Conservation (phyloP, 2,888 invertebrate genomes). For the Chrysodeixis includens region DNA sequence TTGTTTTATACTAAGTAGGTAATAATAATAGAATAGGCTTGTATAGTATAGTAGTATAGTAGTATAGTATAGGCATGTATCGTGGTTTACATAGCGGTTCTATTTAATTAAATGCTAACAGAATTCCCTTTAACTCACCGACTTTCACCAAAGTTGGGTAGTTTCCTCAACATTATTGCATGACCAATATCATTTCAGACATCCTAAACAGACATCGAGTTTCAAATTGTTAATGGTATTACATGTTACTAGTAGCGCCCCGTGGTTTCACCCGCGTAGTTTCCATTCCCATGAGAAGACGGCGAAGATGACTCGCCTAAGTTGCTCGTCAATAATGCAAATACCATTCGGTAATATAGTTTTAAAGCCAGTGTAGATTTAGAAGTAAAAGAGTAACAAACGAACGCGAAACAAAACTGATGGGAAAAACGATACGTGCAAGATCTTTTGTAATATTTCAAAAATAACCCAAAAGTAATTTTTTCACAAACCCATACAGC, state of each 20-base stretch:
- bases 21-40: too few species aligned
- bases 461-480: neutral
- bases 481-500: neutral
- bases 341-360: too few species aligned
- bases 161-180: conserved; percentile 11
- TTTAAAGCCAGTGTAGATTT: too few species aligned
- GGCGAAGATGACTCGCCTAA: neutral
- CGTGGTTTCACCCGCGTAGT: neutral
- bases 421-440: neutral
- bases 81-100: neutral
- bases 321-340: too few species aligned
- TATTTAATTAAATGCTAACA: conserved; percentile 7
- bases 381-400: neutral
- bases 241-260: neutral
- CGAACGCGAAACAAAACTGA: neutral
- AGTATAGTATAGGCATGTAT: neutral
- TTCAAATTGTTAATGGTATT: neutral
- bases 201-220: neutral
- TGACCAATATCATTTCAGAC: neutral
- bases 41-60: too few species aligned
- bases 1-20: too few species aligned
- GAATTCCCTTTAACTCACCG: neutral
- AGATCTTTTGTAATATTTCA: neutral
- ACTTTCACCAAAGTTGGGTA: neutral
- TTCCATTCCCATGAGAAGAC: neutral